Evolutionary conservation across 2,888 invertebrate genomes (phyloP).

Genomic region (Calameuta idolon): DNA sequence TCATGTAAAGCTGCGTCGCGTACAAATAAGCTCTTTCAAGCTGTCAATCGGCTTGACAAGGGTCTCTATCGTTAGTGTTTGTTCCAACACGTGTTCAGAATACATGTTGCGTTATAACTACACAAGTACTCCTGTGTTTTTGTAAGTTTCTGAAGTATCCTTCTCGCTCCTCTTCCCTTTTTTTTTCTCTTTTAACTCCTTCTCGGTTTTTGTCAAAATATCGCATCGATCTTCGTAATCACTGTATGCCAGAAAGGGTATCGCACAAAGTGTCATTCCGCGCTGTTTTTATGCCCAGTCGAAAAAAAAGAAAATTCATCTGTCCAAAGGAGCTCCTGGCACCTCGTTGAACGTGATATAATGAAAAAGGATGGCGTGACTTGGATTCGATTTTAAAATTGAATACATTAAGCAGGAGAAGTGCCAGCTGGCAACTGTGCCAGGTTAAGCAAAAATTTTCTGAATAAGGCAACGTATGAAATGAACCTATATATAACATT

Average conservation of each 20-base stretch:
- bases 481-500: not conserved
- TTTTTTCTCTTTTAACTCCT: not conserved
- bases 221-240: not conserved
- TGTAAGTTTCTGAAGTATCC: not conserved
- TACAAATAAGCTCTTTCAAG: constrained; percentile 35
- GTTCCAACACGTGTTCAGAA: constrained; percentile 21
- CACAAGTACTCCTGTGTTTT: not conserved
- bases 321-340: not conserved
- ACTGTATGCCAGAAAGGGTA: not conserved
- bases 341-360: not conserved
- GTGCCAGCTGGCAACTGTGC: constrained; percentile 32
- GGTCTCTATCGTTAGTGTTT: constrained; percentile 31
- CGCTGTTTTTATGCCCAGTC: not conserved
- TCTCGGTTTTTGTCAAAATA: not conserved
- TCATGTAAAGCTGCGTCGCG: not conserved
- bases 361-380: not conserved
- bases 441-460: constrained; percentile 31
- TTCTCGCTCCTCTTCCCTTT: not conserved
- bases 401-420: constrained; percentile 37
- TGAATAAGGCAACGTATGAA: constrained; percentile 32
- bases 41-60: constrained; percentile 39
- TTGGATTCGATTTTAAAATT: constrained; percentile 31
- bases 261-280: not conserved
- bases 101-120: constrained; percentile 6
- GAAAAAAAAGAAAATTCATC: not conserved